Evolutionary conservation across 2,888 invertebrate genomes (phyloP), one percentile per base, ranked within the genome.

Genomic region (Ennomos fuscantarius): DNA sequence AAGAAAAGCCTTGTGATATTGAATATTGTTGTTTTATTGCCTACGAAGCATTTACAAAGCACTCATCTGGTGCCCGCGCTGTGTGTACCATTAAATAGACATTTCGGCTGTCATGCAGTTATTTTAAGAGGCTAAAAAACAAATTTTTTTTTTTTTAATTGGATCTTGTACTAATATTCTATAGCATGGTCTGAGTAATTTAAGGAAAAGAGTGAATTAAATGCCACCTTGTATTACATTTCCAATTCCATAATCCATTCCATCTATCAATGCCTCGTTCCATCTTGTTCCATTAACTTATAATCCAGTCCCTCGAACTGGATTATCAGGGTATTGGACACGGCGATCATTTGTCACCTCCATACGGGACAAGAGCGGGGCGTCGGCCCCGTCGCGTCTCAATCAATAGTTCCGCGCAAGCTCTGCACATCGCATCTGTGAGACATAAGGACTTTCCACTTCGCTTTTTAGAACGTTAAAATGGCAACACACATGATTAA

Each of bases 391-490:
- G 43, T 33, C 63, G 72, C 72, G 76, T 76, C 82, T 72, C 76
- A 84, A 85, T 86, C 86, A 86, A 86, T 86, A 85, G 76, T 84
- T 84, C 70, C 84, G 86, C 86, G 86, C 86, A 85, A 79, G 74
- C 80, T 78, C 76, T 64, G 55, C 72, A 61, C 71, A 60, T 66
- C 69, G 65, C 69, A 53, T 63, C 66, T 61, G 61, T 64, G 73
- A 73, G 76, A 78, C 74, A 74, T 65, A 65, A 72, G 60, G 44
- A 42, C 31, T 46, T 36, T 42, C 34, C 42, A 24, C 12, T 42
- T 37, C 42, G 41, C 42, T 13, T 47, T 54, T 36, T 24, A 24
- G 24, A 6, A 3, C 3, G 15, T 15, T 15, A 24, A 24, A 24
- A 24, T 5, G 24, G 36, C 9, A 32, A 34, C 9, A 34, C 39